phyloP scores from a whole-genome alignment of 2,797 vertebrate genomes.

The Trematomus bernacchii region DNA sequence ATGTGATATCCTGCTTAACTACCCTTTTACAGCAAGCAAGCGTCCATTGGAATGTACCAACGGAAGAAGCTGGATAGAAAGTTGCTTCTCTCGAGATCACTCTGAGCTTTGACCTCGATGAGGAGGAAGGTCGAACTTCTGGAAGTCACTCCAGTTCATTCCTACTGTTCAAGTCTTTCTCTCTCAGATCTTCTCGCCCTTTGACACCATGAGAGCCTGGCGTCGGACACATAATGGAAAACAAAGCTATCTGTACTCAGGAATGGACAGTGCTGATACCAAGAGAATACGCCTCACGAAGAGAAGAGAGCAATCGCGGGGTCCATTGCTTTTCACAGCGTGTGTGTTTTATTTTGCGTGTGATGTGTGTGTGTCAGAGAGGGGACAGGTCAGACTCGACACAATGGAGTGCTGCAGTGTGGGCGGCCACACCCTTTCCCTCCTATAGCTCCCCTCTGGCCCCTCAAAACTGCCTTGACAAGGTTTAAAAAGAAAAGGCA shows the following conservation, averaged over 20 bases:
- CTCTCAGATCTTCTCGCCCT: conserved; percentile 39
- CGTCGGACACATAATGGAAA: conserved; percentile 49
- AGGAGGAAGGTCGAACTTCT: conserved; percentile 26
- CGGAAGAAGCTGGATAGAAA: conserved; percentile 9
- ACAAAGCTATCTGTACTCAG: conserved; percentile 70
- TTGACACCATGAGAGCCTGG: conserved; percentile 46
- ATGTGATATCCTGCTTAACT: not conserved
- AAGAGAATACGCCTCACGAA: conserved; percentile 42
- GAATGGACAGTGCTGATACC: conserved; percentile 58
- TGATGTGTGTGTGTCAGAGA: conserved; percentile 47
- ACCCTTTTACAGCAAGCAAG: not conserved
- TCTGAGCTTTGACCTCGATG: conserved; percentile 12
- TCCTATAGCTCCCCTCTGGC: conserved; percentile 54
- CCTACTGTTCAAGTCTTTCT: conserved; percentile 7
- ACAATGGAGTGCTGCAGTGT: conserved; percentile 76
- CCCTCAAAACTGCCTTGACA: conserved; percentile 43
- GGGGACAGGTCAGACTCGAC: conserved; percentile 61
- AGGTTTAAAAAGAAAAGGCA: conserved; percentile 47
- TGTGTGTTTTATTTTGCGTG: conserved; percentile 43
- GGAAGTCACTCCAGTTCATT: not conserved
- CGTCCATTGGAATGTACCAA: not conserved
- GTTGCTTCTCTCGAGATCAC: not conserved
- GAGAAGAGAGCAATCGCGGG: conserved; percentile 42
- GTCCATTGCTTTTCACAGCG: conserved; percentile 38
- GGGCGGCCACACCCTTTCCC: conserved; percentile 81